Evolutionary conservation across 2,113 vertebrate species (phyloP), one percentile per base, ranked within the genome.

Genomic region (Aix galericulata): DNA sequence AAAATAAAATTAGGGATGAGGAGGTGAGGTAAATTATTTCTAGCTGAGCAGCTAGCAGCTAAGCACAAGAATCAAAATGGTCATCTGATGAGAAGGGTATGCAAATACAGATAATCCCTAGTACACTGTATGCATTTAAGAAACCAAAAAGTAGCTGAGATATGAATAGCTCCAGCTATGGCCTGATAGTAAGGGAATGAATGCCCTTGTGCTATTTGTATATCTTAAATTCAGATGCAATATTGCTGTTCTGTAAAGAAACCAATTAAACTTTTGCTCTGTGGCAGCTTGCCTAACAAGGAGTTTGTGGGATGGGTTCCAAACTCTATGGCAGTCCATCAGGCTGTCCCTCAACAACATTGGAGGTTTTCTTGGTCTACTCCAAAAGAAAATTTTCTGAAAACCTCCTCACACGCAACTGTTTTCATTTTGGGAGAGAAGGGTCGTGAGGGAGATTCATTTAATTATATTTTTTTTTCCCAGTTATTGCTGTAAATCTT

Each of bases 51-150:
- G 26, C 48, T 67, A 42, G 31, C 50, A 88, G 46, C 18, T 82
- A 86, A 56, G 44, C 68, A 82, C 34, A 44, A 17, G 13, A 26
- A 67, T 87, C 83, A 73, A 64, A 64, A 59, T 63, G 48, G 48
- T 4, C 29, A 63, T 80, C 27, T 63, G 52, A 88, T 67, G 22
- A 90, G 22, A 77, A 73, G 4, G 3, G 11, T 74, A 40, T 62
- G 36, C 52, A 90, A 77, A 74, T 36, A 66, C 46, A 73, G 46
- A 26, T 76, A 62, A 64, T 29, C 18, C 20, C 40, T 40, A 20
- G 16, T 11, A 46, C 23, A 40, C 0, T 32, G 32, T 13, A 44
- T 3, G 55, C 46, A 44, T 72, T 5, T 13, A 9, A 2, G 4
- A 53, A 58, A 53, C 72, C 55, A 36, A 34, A 31, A 34, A 29